Base-by-base conservation (phyloP, 2,888 invertebrate genomes). In the Lasioglossum marginatum region DNA sequence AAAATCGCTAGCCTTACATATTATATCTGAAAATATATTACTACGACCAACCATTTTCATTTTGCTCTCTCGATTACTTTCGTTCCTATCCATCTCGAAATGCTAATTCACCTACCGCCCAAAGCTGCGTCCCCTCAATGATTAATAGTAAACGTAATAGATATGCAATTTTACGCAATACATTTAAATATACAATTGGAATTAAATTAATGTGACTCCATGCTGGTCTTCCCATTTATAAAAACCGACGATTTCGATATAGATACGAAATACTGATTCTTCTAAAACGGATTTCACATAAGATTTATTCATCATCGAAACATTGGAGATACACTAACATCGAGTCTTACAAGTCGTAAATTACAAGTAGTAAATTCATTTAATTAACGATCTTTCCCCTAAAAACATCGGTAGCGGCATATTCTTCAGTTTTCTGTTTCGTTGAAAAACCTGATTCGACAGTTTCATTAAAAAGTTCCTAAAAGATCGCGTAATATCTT, bases 1-100 rank as follows among this genome's bases (percentile, higher is more conserved):
- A 77, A 72, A 84, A 31, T 70, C 78, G 81, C 68, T 57, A 66
- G 73, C 73, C 71, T 89, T 79, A 76, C 16, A 37, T 85, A 87
- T 19, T 48, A 72, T 34, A 27, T 72, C 8, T 16, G 16, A 63
- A 48, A 60, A 88, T 90, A 90, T 88, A 91, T 90, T 91, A 92
- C 85, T 89, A 85, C 89, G 77, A 88, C 71, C 70, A 14, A 40
- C 19, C 6, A 43, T 71, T 43, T 43, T 14, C 70, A 60, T 45
- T 23, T 77, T 75, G 4, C 71, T 31, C 72, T 31, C 72, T 43
- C 16, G 63, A 70, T 40, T 45, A 34, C 52, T 40, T 31, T 23
- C 43, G 5, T n/a, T 78, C 60, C 60, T 45, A 60, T 48, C n/a
- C 4, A 10, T 45, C 37, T 45, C 40, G 66, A 34, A 57, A 27